Percentiles rank a stretch among this genome's conserved stretches.
Conservation (phyloP, 2,113 vertebrate species). For the Cheirogaleus medius region DNA sequence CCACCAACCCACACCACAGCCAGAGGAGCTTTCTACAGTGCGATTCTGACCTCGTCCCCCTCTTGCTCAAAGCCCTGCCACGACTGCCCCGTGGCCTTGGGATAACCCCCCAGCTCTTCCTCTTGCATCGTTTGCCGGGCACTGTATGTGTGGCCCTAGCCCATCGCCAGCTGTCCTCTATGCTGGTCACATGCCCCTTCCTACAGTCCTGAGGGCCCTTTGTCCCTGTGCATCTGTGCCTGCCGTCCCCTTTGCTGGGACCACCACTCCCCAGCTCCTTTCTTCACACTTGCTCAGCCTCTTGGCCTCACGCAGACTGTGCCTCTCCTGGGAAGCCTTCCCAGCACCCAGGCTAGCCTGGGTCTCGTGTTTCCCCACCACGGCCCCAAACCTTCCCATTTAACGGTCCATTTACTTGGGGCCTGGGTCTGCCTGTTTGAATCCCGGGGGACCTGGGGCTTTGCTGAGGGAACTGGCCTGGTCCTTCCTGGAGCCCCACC, state of each 20-base stretch:
- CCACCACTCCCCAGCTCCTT: neutral
- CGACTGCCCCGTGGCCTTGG: neutral
- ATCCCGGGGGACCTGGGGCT: neutral
- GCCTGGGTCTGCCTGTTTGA: fast-evolving
- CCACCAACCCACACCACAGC: neutral
- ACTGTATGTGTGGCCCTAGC: neutral
- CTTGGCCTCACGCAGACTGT: neutral
- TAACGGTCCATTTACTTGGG: neutral
- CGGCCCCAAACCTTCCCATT: neutral
- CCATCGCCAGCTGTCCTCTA: neutral
- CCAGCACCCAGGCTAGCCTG: neutral
- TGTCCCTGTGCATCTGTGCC: fast-evolving
- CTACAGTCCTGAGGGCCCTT: fast-evolving
- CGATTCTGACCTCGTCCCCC: neutral
- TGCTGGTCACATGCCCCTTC: neutral
- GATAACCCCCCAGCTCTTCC: fast-evolving
- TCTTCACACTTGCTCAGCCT: neutral
- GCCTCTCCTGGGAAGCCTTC: neutral
- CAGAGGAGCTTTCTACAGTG: neutral
- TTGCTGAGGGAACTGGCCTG: neutral
- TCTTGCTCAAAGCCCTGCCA: neutral
- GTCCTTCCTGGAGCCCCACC: neutral
- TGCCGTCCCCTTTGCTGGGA: neutral
- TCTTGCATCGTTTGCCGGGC: no score
- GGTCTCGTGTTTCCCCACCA: no score